Conservation (phyloP, 2,797 vertebrate genomes). For the Catharus ustulatus region DNA sequence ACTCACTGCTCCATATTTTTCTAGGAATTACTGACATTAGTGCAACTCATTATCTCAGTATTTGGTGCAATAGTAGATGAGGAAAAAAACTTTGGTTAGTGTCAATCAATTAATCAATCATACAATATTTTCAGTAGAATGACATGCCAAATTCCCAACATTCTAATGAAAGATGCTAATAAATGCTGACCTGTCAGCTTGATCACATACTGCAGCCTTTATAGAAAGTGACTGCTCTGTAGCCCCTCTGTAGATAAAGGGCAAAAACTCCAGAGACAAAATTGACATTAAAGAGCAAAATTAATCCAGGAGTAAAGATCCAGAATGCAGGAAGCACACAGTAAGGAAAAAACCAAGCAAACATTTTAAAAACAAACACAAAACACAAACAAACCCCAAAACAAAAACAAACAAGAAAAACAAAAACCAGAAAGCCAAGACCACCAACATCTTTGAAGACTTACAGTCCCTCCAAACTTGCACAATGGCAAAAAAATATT, state of each 20-base stretch:
- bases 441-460: not conserved
- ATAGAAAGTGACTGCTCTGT: not conserved
- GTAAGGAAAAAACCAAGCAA: not conserved
- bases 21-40: not conserved
- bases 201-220: not conserved
- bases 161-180: conserved; percentile 23
- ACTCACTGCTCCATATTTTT: not conserved
- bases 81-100: not conserved
- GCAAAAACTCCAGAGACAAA: not conserved
- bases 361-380: not conserved
- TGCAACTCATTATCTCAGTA: not conserved
- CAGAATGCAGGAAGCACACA: conserved; percentile 5
- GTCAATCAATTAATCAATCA: conserved; percentile 20
- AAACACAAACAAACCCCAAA: not conserved
- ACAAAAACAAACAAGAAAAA: too few species aligned
- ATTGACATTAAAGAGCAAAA: not conserved
- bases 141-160: not conserved
- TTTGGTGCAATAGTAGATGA: not conserved
- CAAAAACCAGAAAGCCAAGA: not conserved
- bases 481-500: not conserved
- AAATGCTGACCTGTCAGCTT: conserved; percentile 1
- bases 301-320: not conserved
- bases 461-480: not conserved
- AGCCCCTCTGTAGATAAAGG: not conserved
- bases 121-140: not conserved